Conservation (phyloP, 2,797 vertebrate genomes). For the Arremon brunneinucha region DNA sequence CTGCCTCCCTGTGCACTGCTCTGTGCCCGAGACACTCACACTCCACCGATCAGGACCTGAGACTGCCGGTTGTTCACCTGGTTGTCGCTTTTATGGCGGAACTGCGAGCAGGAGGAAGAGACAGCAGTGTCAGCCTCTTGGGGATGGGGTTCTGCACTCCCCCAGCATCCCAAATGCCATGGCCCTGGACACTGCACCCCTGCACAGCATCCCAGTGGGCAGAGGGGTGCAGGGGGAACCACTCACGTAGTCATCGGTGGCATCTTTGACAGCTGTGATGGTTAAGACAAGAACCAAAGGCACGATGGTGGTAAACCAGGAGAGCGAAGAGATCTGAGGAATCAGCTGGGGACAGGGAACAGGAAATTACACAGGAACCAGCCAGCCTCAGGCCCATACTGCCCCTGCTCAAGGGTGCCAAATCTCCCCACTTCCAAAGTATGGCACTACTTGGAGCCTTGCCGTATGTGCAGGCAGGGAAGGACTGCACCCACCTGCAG, state of each 20-base stretch:
- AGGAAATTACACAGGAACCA: neutral
- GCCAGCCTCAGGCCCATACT: neutral
- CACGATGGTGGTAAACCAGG: constrained; percentile 99
- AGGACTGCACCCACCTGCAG: constrained; percentile 81
- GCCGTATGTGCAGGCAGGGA: neutral
- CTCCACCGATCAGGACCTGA: constrained; percentile 90
- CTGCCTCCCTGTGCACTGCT: neutral
- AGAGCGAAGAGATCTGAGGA: constrained; percentile 93
- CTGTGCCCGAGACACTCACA: constrained; percentile 75
- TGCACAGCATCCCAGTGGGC: fast-evolving
- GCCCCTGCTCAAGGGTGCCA: fast-evolving
- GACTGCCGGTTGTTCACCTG: constrained; percentile 96
- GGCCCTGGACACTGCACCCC: neutral
- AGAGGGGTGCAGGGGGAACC: fast-evolving
- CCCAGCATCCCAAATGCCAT: neutral
- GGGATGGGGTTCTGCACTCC: fast-evolving
- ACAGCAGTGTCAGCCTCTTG: neutral
- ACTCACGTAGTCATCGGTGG: constrained; percentile 94
- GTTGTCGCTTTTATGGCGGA: constrained; percentile 95
- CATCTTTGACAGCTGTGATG: constrained; percentile 96
- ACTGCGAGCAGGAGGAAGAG: constrained; percentile 68
- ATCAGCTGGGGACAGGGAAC: constrained; percentile 78
- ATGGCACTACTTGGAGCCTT: neutral
- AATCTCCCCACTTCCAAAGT: neutral
- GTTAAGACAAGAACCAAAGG: constrained; percentile 95